These are phyloP conservation scores for Eurytoma adleriae DNA, from an alignment of 2,888 invertebrate species.

Conservation along the genomic window DNA sequence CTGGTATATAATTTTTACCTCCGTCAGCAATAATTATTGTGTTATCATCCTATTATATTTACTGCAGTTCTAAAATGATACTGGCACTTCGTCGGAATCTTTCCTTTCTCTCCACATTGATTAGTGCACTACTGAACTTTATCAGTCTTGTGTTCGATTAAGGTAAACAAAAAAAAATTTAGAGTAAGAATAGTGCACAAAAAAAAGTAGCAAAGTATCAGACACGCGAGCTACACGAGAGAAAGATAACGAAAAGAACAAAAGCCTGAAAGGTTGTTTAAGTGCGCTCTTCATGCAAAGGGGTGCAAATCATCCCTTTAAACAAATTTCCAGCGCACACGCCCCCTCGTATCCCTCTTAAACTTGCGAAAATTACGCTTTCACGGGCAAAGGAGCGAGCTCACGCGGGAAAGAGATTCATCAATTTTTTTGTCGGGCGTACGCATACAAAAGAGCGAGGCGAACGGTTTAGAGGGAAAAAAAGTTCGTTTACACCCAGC, in stretches of 20 bases:
- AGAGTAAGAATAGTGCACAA: background rate
- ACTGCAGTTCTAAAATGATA: too few species aligned
- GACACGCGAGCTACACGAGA: background rate
- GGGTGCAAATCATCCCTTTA: slow-evolving; percentile 44
- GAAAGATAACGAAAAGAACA: slow-evolving; percentile 25
- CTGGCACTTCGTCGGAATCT: too few species aligned
- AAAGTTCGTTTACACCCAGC: slow-evolving; percentile 22
- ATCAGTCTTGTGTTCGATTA: background rate
- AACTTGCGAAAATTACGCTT: slow-evolving; percentile 22
- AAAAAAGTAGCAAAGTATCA: background rate
- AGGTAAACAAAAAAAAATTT: background rate
- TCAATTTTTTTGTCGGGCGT: background rate
- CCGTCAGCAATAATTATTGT: too few species aligned
- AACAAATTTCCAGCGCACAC: slow-evolving; percentile 24
- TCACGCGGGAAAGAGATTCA: background rate
- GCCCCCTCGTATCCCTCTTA: background rate
- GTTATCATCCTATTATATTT: too few species aligned
- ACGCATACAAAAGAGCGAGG: slow-evolving; percentile 11
- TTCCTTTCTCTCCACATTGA: too few species aligned
- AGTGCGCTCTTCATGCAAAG: slow-evolving; percentile 12
- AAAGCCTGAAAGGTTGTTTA: slow-evolving; percentile 11
- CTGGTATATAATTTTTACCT: too few species aligned
- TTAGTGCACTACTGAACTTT: background rate
- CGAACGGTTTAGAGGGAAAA: background rate
- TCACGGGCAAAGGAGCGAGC: background rate